Evolutionary conservation across 1,140 invertebrate species (phyloP), one percentile per base, ranked within the genome.

Genomic region (Ganaspis sp.): DNA sequence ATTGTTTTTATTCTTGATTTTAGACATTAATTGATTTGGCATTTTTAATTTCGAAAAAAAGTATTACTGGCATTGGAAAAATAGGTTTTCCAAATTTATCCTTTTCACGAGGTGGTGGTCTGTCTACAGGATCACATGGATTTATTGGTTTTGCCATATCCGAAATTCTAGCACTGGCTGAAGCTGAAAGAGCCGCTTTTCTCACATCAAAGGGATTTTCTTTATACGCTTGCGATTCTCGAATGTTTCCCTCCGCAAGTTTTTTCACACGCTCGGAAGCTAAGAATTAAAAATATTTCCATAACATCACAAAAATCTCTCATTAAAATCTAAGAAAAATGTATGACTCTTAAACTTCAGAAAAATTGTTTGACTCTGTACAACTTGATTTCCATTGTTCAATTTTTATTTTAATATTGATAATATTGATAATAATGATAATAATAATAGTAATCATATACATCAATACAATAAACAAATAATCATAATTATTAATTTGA

Each of bases 71-170:
- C 54, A 70, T 77, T 3, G 70, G 17, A 70, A 81, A 79, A 29
- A 87, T 83, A 1, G 81, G 77, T 8, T 19, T 64, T 9, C 83
- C 84, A n/a, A 53, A 85, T 9, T 76, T 19, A 42, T 88, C 82
- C 9, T 81, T 82, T 17, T 84, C 58, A 4, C 86, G 77, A 1
- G 85, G 84, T 0, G 77, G 79, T 21, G 17, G 54, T 19, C 9
- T 84, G 17, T 72, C 49, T 1, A 86, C 53, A 0, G 83, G 82
- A n/a, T 79, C 74, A 1, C 21, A 9, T 9, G 78, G 78, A 23
- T 69, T 73, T 9, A 0, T 74, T 0, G 87, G 85, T 58, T 72
- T 77, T 0, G 86, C 81, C 34, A 88, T 72, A 42, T 73, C n/a
- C 8, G 77, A 23, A 1, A 81, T 34, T 40, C 79, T 37, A 0